Conservation (phyloP, 2,797 vertebrate species). For the Loris lydekkerianus region DNA sequence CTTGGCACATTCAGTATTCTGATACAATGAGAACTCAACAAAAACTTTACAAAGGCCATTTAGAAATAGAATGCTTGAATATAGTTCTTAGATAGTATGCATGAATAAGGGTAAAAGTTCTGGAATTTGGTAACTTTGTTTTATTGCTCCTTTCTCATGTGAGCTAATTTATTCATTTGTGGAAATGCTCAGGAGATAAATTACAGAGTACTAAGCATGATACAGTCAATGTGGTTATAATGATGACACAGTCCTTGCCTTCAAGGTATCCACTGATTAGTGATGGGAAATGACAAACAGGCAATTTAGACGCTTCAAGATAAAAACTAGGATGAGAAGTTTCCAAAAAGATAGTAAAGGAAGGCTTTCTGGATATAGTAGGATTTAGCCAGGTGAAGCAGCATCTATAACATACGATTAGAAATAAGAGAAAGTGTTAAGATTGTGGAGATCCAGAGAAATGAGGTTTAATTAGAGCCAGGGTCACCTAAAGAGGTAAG, state of each 20-base stretch:
- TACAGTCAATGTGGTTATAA: background rate
- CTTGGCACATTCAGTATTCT: background rate
- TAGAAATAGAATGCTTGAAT: background rate
- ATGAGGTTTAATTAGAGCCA: background rate
- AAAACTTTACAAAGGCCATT: background rate
- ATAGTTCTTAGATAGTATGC: background rate
- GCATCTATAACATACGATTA: background rate
- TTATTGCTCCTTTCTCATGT: background rate
- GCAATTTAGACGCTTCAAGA: background rate
- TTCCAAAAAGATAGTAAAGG: background rate
- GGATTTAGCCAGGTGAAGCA: background rate
- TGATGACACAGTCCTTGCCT: background rate
- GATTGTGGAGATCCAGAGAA: background rate
- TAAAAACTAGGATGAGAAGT: background rate
- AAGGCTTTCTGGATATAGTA: background rate
- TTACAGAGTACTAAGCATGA: background rate
- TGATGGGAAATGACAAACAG: background rate
- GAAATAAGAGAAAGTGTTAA: background rate
- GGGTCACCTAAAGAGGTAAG: background rate
- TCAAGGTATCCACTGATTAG: background rate
- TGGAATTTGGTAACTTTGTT: background rate
- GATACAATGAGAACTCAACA: background rate
- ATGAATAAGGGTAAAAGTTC: constrained; percentile 9
- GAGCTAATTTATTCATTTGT: constrained; percentile 18
- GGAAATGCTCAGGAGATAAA: background rate